Conservation (phyloP, 2,888 invertebrate genomes). For the Conchocele bisecta region DNA sequence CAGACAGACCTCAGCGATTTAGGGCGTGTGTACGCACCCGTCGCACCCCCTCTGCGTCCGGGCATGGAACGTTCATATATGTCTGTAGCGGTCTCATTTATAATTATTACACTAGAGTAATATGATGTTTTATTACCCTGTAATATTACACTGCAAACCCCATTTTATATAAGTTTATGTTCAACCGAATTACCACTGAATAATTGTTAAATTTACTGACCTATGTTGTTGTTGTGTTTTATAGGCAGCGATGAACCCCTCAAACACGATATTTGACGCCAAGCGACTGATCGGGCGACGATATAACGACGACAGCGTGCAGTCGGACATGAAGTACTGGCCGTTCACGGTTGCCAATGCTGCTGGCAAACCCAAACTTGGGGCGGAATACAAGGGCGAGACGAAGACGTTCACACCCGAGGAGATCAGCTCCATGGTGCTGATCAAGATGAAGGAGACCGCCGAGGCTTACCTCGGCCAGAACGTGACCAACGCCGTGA, state of each 20-base stretch:
- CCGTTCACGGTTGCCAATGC: constrained; percentile 71
- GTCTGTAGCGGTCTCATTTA: no score
- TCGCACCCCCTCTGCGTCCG: no score
- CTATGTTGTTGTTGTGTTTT: not conserved
- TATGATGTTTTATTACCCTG: no score
- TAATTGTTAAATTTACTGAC: no score
- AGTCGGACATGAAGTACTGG: constrained; percentile 77
- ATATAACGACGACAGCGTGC: constrained; percentile 71
- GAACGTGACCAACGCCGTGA: constrained; percentile 76
- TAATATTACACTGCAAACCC: no score
- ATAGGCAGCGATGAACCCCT: constrained; percentile 87
- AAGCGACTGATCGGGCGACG: constrained; percentile 77
- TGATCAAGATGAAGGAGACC: constrained; percentile 92
- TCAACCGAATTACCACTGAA: no score
- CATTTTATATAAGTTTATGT: no score
- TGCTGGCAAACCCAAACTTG: constrained; percentile 73
- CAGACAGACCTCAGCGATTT: no score
- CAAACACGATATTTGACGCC: constrained; percentile 86
- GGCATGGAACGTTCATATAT: no score
- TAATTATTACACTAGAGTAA: no score
- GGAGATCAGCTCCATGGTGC: constrained; percentile 95
- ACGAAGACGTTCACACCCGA: constrained; percentile 93
- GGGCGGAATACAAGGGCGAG: constrained; percentile 88
- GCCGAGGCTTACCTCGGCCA: constrained; percentile 86
- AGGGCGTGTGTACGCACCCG: no score